Evolutionary conservation across 2,888 invertebrate species (phyloP).

Genomic region (Caenorhabditis macrosperma): DNA sequence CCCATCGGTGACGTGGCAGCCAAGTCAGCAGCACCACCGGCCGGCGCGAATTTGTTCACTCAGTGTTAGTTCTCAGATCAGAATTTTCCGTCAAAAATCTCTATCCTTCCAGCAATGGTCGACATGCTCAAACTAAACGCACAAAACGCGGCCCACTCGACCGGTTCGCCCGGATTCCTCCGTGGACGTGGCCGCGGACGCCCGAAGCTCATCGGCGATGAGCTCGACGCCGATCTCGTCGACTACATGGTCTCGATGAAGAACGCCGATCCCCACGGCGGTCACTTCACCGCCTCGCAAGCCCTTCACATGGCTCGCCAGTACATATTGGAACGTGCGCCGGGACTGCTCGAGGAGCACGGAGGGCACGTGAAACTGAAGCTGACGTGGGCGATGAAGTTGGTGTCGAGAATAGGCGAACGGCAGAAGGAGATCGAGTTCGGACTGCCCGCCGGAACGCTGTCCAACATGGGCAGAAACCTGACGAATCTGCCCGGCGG

Average conservation of each 20-base stretch:
- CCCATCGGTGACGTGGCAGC: conserved; percentile 8
- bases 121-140: conserved; percentile 67
- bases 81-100: not conserved
- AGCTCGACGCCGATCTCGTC: conserved; percentile 78
- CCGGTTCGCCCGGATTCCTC: conserved; percentile 69
- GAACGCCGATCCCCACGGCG: conserved; percentile 67
- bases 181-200: conserved; percentile 78
- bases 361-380: conserved; percentile 81
- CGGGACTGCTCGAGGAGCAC: conserved; percentile 80
- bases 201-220: conserved; percentile 80
- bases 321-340: conserved; percentile 80
- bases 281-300: conserved; percentile 76
- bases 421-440: conserved; percentile 70
- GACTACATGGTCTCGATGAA: conserved; percentile 78
- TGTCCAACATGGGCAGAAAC: conserved; percentile 68
- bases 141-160: conserved; percentile 62
- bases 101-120: conserved; percentile 55
- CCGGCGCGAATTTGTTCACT: conserved; percentile 32
- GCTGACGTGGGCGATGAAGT: conserved; percentile 81
- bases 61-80: conserved; percentile 38
- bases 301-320: conserved; percentile 81
- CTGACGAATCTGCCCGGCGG: conserved; percentile 63
- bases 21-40: not conserved
- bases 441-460: conserved; percentile 69
- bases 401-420: conserved; percentile 74